phyloP scores from a whole-genome alignment of 2,888 invertebrate genomes.

The Clunio marinus region DNA sequence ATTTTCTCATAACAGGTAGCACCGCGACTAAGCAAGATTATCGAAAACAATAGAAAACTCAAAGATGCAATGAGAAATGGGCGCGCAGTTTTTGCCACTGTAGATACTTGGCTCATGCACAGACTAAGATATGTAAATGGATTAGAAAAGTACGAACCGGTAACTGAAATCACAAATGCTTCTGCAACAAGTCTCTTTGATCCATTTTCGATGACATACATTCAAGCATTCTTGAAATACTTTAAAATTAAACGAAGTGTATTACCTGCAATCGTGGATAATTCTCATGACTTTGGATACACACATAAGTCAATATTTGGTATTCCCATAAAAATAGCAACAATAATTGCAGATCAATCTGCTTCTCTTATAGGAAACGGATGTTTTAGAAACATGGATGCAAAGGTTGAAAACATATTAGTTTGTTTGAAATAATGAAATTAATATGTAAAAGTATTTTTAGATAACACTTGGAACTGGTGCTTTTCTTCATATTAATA shows the following conservation, averaged over 20 bases:
- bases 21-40: conserved; percentile 71
- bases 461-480: conserved; percentile 79
- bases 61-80: conserved; percentile 60
- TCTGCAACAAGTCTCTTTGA: conserved; percentile 91
- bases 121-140: conserved; percentile 57
- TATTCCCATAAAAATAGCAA: conserved; percentile 68
- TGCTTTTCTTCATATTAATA: conserved; percentile 81
- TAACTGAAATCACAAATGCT: conserved; percentile 86
- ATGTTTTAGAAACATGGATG: conserved; percentile 70
- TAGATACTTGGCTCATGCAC: conserved; percentile 92
- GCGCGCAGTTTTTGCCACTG: conserved; percentile 74
- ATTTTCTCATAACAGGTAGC: no score
- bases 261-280: conserved; percentile 76
- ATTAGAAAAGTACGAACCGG: conserved; percentile 53
- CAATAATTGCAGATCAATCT: conserved; percentile 68
- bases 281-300: conserved; percentile 68
- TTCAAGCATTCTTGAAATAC: conserved; percentile 63
- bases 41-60: conserved; percentile 67
- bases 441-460: no score
- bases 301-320: conserved; percentile 68
- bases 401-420: no score
- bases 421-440: no score
- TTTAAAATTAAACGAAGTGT: conserved; percentile 64
- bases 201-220: conserved; percentile 86
- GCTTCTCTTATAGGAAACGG: conserved; percentile 86